A percentile compares a stretch with the other conserved stretches of the same genome.
Evolutionary conservation across 2,888 invertebrate species (phyloP).

Genomic region (Lingula anatina): DNA sequence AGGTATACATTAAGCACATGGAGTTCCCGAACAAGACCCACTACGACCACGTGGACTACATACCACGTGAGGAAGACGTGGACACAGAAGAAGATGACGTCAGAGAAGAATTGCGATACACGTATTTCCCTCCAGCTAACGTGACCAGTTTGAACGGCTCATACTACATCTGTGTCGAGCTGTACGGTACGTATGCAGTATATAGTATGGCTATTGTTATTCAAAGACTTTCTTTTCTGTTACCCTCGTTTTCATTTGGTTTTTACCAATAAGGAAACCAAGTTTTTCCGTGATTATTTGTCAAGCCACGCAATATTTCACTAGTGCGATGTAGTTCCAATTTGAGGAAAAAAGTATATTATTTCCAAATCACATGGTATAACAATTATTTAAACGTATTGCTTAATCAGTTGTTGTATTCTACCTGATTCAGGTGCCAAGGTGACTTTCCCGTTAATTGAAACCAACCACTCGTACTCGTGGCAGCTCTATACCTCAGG

Average conservation of each 20-base stretch:
- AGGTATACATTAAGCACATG: constrained; percentile 25
- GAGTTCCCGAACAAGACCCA: constrained; percentile 42
- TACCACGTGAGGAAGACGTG: constrained; percentile 23
- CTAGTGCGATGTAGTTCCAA: too few species aligned
- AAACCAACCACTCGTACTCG: constrained; percentile 35
- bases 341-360: too few species aligned
- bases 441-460: constrained; percentile 17
- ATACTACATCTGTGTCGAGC: constrained; percentile 39
- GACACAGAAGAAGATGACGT: background rate
- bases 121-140: constrained; percentile 31
- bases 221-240: too few species aligned
- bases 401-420: too few species aligned
- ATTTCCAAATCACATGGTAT: too few species aligned
- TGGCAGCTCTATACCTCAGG: constrained; percentile 32
- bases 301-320: too few species aligned
- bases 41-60: constrained; percentile 26
- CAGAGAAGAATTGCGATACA: constrained; percentile 28
- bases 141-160: constrained; percentile 38
- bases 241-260: too few species aligned
- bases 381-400: too few species aligned
- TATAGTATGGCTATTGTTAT: too few species aligned
- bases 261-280: too few species aligned
- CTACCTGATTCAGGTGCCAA: too few species aligned
- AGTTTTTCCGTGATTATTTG: too few species aligned
- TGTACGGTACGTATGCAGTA: constrained; percentile 36